Evolutionary conservation across 2,113 vertebrate species (phyloP), one percentile per base, ranked within the genome.

Genomic region (Mormyrus iriodes): DNA sequence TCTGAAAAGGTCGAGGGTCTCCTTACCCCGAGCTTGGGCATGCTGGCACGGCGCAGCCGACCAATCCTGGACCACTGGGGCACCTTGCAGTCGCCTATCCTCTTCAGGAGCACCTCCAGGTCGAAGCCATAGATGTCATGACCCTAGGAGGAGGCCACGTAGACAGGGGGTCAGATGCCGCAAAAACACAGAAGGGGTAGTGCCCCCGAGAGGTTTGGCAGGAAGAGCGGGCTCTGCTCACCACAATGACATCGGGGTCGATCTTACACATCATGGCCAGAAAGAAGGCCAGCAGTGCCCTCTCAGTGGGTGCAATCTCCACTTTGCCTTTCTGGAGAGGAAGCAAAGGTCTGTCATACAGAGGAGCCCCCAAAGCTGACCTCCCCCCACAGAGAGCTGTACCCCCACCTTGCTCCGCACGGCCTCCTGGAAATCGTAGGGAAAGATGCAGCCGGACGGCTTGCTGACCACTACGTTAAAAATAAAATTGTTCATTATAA

Each of bases 51-150:
- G 90, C 97, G 96, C 82, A 99, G 96, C 52, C 98, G 97, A 90
- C 98, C 98, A 9, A 99, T 98, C 94, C 99, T 99, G 88, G 98
- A 99, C 98, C 98, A 99, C 91, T 98, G 95, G 86, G 98, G 98
- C 93, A 99, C 98, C 93, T 99, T 99, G 93, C 96, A 97, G 35
- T 89, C 90, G 89, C 93, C 97, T 94, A 99, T 97, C 94, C 98
- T 96, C 95, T 99, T 98, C 91, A 99, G 96, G 46, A 99, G 95
- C 88, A 99, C 97, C 94, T 99, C 97, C 93, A 99, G 95, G 95
- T 99, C 98, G 95, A 99, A 99, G 24, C 98, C 97, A 94, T 97
- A 98, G 94, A 99, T 98, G 95, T 98, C 97, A 90, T 99, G 98
- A 93, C 98, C 98, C 98, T 99, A 93, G 90, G 88, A 86, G 85